Evolutionary conservation across 2,888 invertebrate species (phyloP).

Genomic region (Antheraea assamensis): DNA sequence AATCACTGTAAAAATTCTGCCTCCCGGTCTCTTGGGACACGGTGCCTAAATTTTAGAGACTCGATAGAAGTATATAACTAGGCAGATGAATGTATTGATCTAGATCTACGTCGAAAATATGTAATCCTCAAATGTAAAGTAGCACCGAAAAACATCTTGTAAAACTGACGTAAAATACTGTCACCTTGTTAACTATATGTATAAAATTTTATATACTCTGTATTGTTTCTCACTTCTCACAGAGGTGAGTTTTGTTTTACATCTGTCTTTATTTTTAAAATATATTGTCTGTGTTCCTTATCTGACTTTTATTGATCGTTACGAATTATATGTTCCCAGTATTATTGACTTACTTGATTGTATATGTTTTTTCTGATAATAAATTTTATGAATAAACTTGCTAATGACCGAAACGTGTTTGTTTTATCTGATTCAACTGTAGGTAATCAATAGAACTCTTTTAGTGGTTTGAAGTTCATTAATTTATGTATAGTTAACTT

Average conservation of each 20-base stretch:
- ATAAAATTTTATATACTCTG: constrained; percentile 73
- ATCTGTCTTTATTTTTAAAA: constrained; percentile 80
- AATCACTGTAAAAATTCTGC: no score
- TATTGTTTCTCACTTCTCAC: constrained; percentile 75
- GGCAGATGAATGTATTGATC: not conserved
- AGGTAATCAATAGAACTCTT: no score
- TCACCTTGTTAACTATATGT: constrained; percentile 80
- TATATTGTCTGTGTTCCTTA: constrained; percentile 81
- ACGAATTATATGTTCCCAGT: not conserved
- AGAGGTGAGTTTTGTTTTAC: constrained; percentile 73
- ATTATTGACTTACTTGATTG: no score
- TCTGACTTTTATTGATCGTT: constrained; percentile 44
- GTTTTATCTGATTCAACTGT: no score
- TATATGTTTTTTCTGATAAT: no score
- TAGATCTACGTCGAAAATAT: not conserved
- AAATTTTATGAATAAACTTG: no score
- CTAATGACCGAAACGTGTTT: no score
- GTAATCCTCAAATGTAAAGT: constrained; percentile 28
- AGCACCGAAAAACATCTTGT: constrained; percentile 1
- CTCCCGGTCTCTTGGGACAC: no score
- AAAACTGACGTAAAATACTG: constrained; percentile 25
- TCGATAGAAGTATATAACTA: not conserved
- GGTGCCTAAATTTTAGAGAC: no score
- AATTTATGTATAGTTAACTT: no score
- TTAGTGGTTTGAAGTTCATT: no score